Conservation (phyloP, 1,140 invertebrate genomes). For the Conus betulinus region DNA sequence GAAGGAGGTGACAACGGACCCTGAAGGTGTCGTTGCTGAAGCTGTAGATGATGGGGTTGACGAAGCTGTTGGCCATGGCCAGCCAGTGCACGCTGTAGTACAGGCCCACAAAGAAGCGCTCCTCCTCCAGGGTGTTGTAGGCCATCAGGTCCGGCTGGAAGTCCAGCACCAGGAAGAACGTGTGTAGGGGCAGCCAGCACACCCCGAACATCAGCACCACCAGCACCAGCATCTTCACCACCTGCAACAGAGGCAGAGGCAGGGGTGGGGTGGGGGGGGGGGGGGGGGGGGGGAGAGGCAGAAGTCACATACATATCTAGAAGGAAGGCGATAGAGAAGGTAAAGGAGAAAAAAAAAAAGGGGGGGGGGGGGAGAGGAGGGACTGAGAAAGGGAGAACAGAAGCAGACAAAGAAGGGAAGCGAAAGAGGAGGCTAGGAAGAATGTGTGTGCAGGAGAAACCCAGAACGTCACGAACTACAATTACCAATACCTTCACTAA, state of each 20-base stretch:
- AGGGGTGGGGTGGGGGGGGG: background rate
- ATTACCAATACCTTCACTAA: too few relatives aligned
- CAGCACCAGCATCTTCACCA: conserved; percentile 79
- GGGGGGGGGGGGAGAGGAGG: too few relatives aligned
- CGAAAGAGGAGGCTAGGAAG: too few relatives aligned
- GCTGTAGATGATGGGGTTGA: conserved; percentile 93
- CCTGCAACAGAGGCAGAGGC: conserved; percentile 61
- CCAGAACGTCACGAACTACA: too few relatives aligned
- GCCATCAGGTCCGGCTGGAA: conserved; percentile 51
- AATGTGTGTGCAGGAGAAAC: too few relatives aligned
- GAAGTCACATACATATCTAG: background rate
- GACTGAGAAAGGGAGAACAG: too few relatives aligned
- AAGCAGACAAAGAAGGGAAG: too few relatives aligned
- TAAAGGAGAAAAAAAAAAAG: too few relatives aligned
- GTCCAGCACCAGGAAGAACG: conserved; percentile 69
- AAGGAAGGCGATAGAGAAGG: too few relatives aligned
- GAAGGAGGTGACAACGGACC: conserved; percentile 62
- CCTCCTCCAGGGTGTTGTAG: conserved; percentile 37
- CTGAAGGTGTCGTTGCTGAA: conserved; percentile 91
- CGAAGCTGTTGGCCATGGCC: conserved; percentile 85
- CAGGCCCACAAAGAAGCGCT: conserved; percentile 52
- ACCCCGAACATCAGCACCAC: conserved; percentile 78
- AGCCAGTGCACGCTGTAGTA: conserved; percentile 77
- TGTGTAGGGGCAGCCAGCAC: conserved; percentile 78
- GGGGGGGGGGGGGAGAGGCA: background rate